phyloP scores from a whole-genome alignment of 2,113 vertebrate genomes.

The Polypterus bichir region DNA sequence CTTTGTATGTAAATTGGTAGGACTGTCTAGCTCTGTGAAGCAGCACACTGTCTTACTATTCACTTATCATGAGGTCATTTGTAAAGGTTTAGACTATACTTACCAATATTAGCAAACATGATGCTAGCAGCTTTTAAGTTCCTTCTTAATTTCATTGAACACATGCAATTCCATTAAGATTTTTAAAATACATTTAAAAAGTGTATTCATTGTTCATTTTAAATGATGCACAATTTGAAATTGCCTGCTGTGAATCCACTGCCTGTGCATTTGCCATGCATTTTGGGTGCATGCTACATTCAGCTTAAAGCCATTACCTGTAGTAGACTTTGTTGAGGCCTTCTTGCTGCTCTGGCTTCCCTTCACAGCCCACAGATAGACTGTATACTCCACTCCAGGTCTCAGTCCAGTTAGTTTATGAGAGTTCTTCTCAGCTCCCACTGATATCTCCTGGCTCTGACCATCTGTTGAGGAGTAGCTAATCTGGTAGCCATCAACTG shows the following conservation, averaged over 20 bases:
- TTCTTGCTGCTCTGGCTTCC: slow-evolving; percentile 31
- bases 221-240: no score
- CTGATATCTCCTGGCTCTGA: slow-evolving; percentile 16
- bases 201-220: neutral
- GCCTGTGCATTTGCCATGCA: neutral
- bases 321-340: slow-evolving; percentile 16
- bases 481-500: slow-evolving; percentile 33
- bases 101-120: no score
- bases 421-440: slow-evolving; percentile 25
- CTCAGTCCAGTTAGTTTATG: slow-evolving; percentile 25
- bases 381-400: slow-evolving; percentile 35
- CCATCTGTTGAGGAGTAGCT: slow-evolving; percentile 29
- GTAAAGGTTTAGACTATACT: no score
- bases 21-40: slow-evolving; percentile 64
- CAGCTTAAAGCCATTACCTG: slow-evolving; percentile 23
- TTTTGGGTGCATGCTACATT: neutral
- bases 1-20: slow-evolving; percentile 49
- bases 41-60: no score
- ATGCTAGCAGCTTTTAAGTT: no score
- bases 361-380: slow-evolving; percentile 35
- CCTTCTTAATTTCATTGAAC: no score
- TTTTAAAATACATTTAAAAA: no score
- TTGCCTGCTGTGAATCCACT: no score
- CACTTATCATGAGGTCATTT: no score
- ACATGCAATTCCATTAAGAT: no score